Evolutionary conservation across 1,140 invertebrate species (phyloP), one percentile per base, ranked within the genome.

Genomic region (Phenacoccus solenopsis): DNA sequence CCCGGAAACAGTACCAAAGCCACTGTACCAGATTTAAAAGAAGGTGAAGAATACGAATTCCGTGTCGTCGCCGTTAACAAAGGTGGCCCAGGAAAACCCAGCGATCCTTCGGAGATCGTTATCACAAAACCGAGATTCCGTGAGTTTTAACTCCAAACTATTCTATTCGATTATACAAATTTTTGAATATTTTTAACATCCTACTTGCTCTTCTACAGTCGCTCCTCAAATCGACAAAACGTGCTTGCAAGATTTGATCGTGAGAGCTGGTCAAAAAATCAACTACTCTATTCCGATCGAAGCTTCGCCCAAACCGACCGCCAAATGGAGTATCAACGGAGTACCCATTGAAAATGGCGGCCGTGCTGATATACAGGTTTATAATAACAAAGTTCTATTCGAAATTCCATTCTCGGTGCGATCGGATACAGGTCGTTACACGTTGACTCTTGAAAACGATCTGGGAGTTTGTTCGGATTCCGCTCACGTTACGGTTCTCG

Each of bases 11-110:
- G 84, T 70, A 93, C 88, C 0, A 90, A 87, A 70, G 92, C 84
- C 3, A 91, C 88, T 10, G 88, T 93, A 24, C 88, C 90, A 2
- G 89, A 91, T 73, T 80, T 99, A 5, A 88, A 85, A 2, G 94
- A 98, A 81, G 94, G 93, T 28, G 91, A 95, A 76, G 93, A 96
- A 79, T 98, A 98, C 78, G 93, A 98, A 79, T 99, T 99, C 84
- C 86, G 97, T 70, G 87, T 99, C 0, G 91, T 92, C 78, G 96
- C 97, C 21, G 90, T 98, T 0, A 99, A 99, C 80, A 96, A 96
- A 77, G 96, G 91, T 28, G 97, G 96, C 25, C 86, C 87, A 70
- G 91, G 95, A 72, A 93, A 96, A 79, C 96, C 95, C 9, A 96
- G 94, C 28, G 94, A 98, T 76, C 86, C 94, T 5, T 96, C 93